These are phyloP conservation scores for Ophioninae sp. DNA, from an alignment of 2,888 invertebrate genomes.

Conservation along the genomic window DNA sequence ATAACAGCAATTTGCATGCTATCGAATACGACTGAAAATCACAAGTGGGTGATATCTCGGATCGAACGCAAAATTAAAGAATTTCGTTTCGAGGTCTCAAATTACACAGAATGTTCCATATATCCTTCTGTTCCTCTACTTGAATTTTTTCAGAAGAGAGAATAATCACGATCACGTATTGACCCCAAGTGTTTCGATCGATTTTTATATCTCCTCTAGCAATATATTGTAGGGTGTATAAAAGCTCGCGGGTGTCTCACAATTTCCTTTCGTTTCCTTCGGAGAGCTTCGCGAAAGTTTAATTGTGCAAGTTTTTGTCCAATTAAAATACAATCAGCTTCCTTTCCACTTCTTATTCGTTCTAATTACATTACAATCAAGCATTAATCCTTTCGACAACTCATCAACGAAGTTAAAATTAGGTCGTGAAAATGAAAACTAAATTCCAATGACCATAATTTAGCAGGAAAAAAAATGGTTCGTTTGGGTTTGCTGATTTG, in stretches of 20 bases:
- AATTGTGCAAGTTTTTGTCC: not conserved
- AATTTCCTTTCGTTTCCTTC: not conserved
- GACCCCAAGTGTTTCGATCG: not conserved
- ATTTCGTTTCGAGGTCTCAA: no score
- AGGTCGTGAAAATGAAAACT: not conserved
- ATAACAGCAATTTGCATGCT: no score
- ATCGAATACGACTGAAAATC: no score
- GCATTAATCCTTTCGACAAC: not conserved
- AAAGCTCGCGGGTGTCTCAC: not conserved
- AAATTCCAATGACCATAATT: not conserved
- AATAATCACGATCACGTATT: not conserved
- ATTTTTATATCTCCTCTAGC: not conserved
- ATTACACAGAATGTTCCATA: no score
- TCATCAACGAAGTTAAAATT: not conserved
- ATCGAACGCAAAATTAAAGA: no score
- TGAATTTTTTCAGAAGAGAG: not conserved
- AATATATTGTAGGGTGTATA: not conserved
- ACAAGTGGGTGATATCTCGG: no score
- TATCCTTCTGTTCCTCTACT: no score
- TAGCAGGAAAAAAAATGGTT: not conserved
- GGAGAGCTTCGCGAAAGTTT: not conserved
- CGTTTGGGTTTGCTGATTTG: not conserved
- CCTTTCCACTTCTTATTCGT: not conserved
- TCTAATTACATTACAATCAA: not conserved
- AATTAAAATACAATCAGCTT: not conserved